Percentiles rank a stretch among this genome's conserved stretches.
Evolutionary conservation across 2,888 invertebrate species (phyloP).

Genomic region (Cantharis lateralis): DNA sequence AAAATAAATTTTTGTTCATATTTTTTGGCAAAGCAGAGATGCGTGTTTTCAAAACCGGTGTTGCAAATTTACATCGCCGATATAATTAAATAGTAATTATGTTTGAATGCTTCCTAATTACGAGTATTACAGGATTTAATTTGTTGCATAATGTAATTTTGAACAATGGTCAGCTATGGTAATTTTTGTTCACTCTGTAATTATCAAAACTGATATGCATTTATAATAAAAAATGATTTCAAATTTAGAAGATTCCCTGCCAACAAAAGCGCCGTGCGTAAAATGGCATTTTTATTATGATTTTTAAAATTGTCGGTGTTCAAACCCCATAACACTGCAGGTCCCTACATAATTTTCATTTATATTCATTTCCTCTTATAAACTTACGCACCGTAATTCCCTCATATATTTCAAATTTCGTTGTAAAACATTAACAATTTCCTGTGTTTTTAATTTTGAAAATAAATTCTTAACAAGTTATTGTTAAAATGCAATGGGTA

Average conservation of each 20-base stretch:
- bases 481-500: neutral
- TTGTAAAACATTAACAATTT: neutral
- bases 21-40: neutral
- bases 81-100: neutral
- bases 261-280: neutral
- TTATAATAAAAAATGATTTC: neutral
- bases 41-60: neutral
- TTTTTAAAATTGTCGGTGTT: slow-evolving; percentile 9
- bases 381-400: slow-evolving; percentile 28
- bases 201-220: neutral
- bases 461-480: neutral
- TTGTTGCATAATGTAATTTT: neutral
- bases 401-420: neutral
- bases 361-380: slow-evolving; percentile 16
- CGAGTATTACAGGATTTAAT: neutral
- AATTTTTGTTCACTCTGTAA: neutral
- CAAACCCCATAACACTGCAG: slow-evolving; percentile 12
- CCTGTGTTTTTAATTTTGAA: neutral
- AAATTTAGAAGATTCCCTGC: neutral
- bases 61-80: neutral
- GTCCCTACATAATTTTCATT: slow-evolving; percentile 4
- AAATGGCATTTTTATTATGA: slow-evolving; percentile 6
- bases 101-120: neutral
- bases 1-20: neutral
- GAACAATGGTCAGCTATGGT: neutral